A percentile compares a stretch with the other conserved stretches of the same genome.
phyloP scores from a whole-genome alignment of 2,888 invertebrate genomes.

The Xylota sylvarum region DNA sequence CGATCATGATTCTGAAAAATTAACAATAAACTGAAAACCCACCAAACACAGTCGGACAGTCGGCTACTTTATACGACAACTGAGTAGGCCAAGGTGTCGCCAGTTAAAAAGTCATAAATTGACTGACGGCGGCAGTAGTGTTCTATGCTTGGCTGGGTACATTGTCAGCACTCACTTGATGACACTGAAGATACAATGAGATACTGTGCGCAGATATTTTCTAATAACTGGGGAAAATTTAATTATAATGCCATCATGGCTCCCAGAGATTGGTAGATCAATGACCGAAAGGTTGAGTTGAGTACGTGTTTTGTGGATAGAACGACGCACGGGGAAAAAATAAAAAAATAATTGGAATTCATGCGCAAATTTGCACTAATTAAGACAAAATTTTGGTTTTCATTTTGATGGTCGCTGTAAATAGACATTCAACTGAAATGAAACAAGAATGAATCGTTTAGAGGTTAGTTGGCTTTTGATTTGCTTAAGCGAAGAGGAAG shows the following conservation, averaged over 20 bases:
- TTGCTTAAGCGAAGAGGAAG: no score
- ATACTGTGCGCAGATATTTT: background rate
- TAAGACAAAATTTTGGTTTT: background rate
- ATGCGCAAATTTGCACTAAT: constrained; percentile 12
- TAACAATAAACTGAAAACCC: no score
- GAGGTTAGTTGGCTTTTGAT: background rate
- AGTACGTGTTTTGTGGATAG: background rate
- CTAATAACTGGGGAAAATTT: background rate
- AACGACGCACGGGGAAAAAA: background rate
- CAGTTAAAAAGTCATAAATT: constrained; percentile 18
- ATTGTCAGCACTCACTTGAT: background rate
- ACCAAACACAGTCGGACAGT: no score
- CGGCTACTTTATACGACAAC: no score
- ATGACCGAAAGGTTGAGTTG: constrained; percentile 7
- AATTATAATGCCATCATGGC: background rate
- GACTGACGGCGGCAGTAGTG: background rate
- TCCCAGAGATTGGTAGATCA: background rate
- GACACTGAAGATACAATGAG: background rate
- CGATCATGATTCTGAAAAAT: constrained; percentile 9
- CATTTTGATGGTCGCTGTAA: background rate
- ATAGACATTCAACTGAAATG: constrained; percentile 10
- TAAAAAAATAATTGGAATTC: background rate
- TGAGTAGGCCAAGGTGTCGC: constrained; percentile 23
- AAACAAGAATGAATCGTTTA: background rate
- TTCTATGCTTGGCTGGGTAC: constrained; percentile 15